Conservation (phyloP, 2,797 vertebrate species). For the Morelia viridis region DNA sequence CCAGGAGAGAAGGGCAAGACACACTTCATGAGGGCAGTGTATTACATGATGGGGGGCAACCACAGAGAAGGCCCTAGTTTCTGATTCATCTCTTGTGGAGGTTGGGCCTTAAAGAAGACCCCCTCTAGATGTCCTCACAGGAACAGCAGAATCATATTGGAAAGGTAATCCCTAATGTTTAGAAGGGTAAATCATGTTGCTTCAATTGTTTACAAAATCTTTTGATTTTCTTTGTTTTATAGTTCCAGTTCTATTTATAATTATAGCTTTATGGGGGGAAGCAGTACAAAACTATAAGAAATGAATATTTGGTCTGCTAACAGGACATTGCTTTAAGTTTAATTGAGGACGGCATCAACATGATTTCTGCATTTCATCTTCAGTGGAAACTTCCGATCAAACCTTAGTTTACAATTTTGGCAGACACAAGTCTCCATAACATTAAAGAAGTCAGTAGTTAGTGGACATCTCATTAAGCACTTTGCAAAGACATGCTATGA, state of each 20-base stretch:
- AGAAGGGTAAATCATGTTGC: not conserved
- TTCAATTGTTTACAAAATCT: not conserved
- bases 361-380: conserved; percentile 63
- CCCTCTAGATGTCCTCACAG: not conserved
- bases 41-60: not conserved
- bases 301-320: conserved; percentile 54
- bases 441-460: conserved; percentile 64
- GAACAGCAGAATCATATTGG: not conserved
- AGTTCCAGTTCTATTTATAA: not conserved
- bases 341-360: conserved; percentile 55
- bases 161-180: not conserved
- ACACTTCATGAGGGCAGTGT: not conserved
- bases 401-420: conserved; percentile 40
- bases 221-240: not conserved
- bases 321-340: conserved; percentile 54
- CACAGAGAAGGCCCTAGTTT: not conserved
- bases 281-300: conserved; percentile 51
- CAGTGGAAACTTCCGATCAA: conserved; percentile 54
- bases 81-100: not conserved
- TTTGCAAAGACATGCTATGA: conserved; percentile 66
- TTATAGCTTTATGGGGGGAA: not conserved
- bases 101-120: not conserved
- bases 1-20: too few relatives aligned
- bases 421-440: conserved; percentile 55
- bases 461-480: conserved; percentile 73